Evolutionary conservation across 2,797 vertebrate species (phyloP).

Genomic region (Melanotaenia trifasciata): DNA sequence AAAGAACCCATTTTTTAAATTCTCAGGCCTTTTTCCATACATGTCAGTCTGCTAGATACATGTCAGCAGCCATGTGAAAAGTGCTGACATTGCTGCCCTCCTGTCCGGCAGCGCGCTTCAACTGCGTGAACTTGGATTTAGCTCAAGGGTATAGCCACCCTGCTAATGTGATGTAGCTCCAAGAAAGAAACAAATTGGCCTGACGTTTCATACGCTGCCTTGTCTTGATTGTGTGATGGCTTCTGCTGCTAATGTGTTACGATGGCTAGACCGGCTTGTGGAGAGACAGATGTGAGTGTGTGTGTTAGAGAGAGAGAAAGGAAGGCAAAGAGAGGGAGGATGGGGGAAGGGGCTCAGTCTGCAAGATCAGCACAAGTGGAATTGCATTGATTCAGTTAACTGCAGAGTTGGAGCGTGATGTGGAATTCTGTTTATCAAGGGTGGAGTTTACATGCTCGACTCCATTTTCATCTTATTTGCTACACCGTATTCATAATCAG

Average conservation of each 20-base stretch:
- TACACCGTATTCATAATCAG: slow-evolving; percentile 68
- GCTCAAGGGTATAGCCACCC: slow-evolving; percentile 84
- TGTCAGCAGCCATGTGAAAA: slow-evolving; percentile 80
- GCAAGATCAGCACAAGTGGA: slow-evolving; percentile 87
- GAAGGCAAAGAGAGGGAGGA: slow-evolving; percentile 34
- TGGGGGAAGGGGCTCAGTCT: slow-evolving; percentile 81
- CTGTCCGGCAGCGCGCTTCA: slow-evolving; percentile 75
- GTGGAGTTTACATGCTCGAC: slow-evolving; percentile 78
- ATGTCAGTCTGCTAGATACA: slow-evolving; percentile 76
- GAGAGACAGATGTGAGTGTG: slow-evolving; percentile 60
- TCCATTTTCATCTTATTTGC: slow-evolving; percentile 76
- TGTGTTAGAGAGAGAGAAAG: slow-evolving; percentile 17
- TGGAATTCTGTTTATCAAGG: slow-evolving; percentile 84
- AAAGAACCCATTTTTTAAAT: slow-evolving; percentile 57
- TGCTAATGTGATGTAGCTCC: slow-evolving; percentile 82
- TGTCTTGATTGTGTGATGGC: slow-evolving; percentile 85
- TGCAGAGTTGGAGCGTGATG: slow-evolving; percentile 85
- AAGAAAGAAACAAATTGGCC: slow-evolving; percentile 83
- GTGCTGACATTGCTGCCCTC: slow-evolving; percentile 81
- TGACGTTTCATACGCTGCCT: slow-evolving; percentile 82
- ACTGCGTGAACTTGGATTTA: slow-evolving; percentile 84
- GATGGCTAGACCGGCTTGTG: slow-evolving; percentile 77
- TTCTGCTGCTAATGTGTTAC: slow-evolving; percentile 83
- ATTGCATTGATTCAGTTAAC: slow-evolving; percentile 87
- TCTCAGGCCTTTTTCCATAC: slow-evolving; percentile 63